phyloP scores from a whole-genome alignment of 2,797 vertebrate species.

The Spondyliosoma cantharus region DNA sequence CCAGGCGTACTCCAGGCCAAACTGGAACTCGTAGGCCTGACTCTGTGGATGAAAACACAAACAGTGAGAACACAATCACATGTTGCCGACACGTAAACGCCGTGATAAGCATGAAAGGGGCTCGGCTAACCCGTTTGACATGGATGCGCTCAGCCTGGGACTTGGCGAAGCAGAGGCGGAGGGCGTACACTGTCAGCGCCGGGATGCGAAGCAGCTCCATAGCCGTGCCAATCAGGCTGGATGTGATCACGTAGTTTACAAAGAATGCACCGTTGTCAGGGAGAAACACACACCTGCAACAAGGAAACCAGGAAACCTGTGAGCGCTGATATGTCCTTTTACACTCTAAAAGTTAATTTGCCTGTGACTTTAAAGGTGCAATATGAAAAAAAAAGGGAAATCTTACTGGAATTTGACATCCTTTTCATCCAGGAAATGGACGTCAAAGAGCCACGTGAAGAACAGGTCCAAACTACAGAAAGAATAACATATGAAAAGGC shows the following conservation, averaged over 20 bases:
- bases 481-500: conserved; percentile 37
- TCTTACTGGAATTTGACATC: conserved; percentile 96
- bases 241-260: conserved; percentile 95
- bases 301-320: background rate
- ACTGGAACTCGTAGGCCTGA: conserved; percentile 97
- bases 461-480: conserved; percentile 91
- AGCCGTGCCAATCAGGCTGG: conserved; percentile 91
- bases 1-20: conserved; percentile 97
- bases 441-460: conserved; percentile 97
- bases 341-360: too few relatives aligned
- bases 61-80: background rate
- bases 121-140: conserved; percentile 88
- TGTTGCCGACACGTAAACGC: background rate
- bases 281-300: conserved; percentile 93
- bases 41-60: conserved; percentile 80
- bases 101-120: background rate
- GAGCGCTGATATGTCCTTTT: background rate
- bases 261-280: conserved; percentile 98
- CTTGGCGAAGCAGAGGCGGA: conserved; percentile 93
- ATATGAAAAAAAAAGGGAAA: background rate
- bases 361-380: too few relatives aligned
- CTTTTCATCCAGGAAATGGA: conserved; percentile 90
- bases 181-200: conserved; percentile 88
- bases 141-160: conserved; percentile 94
- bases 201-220: conserved; percentile 96